phyloP scores from a whole-genome alignment of 2,888 invertebrate genomes.

The Melinaea menophilus region DNA sequence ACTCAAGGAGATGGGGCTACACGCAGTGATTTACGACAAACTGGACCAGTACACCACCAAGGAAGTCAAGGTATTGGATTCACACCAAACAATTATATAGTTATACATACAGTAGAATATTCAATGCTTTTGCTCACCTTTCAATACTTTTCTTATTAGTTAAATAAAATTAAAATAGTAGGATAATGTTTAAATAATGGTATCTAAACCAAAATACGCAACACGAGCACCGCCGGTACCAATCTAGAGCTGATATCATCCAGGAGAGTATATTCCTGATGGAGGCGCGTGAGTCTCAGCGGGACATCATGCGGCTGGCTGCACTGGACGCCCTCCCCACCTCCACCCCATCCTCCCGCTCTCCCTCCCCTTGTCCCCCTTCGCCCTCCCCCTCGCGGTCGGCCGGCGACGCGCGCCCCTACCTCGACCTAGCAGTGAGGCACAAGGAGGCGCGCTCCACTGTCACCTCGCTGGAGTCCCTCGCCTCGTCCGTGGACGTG shows the following conservation, averaged over 20 bases:
- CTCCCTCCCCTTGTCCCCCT: conserved; percentile 34
- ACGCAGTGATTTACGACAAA: conserved; percentile 98
- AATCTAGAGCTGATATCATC: conserved; percentile 12
- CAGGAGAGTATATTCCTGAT: conserved; percentile 90
- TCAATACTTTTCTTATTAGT: neutral
- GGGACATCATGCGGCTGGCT: conserved; percentile 73
- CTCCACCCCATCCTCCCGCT: conserved; percentile 35
- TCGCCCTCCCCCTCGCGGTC: conserved; percentile 32
- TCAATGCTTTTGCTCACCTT: conserved; percentile 35
- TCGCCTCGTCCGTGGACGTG: conserved; percentile 60
- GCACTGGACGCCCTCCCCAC: conserved; percentile 45
- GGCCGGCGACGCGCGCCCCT: conserved; percentile 36
- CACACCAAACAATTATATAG: neutral
- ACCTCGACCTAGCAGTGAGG: conserved; percentile 52
- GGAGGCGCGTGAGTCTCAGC: conserved; percentile 87
- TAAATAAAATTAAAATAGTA: neutral
- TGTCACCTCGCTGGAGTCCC: conserved; percentile 78
- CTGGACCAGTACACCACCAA: conserved; percentile 86
- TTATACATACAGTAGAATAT: neutral
- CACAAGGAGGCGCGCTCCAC: conserved; percentile 58
- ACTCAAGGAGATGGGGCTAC: conserved; percentile 92
- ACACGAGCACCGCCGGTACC: no score
- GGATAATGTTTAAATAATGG: neutral
- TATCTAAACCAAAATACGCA: neutral
- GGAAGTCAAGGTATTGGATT: conserved; percentile 77